Base-by-base conservation (phyloP, 2,797 vertebrate species). In the Gallinago nigripennis region DNA sequence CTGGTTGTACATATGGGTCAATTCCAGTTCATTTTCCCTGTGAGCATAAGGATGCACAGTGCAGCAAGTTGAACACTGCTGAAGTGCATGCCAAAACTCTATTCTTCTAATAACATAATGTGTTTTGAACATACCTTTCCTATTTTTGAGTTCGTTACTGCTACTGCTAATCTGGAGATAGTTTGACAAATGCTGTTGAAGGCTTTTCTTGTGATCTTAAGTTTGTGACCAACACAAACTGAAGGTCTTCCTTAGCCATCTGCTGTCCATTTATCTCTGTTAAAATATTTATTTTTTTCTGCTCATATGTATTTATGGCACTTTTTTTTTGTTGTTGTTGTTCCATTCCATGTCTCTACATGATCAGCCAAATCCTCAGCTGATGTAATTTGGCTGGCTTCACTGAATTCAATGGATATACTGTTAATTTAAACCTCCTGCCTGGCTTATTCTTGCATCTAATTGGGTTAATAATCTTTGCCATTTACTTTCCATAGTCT, bases 401-500 rank as follows among this genome's bases (percentile, higher is more conserved):
- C 61, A 50, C 78, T 86, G 75, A 91, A 23, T 94, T n/a, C 80
- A 65, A 6, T 85, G 65, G 76, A 81, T 81, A 83, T 80, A 53
- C 20, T 72, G 61, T 69, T 89, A 92, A 75, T 95, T 92, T 94
- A 86, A 90, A 81, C 31, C 50, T 94, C 84, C 71, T 82, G 43
- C 45, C 64, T 88, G n/a, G 27, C n/a, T 94, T 66, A 63, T 88
- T 93, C 63, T 95, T 84, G 43, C 53, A 76, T 88, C 77, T 95
- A 82, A 88, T 58, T 88, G 39, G n/a, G n/a, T 93, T 94, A 90
- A 93, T 86, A 92, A 82, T 94, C 66, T 88, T 88, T 86, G 86
- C 39, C 46, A 86, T 46, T 86, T 93, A 65, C 46, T 93, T 88
- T 65, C 37, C 64, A 45, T 64, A 66, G 21, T 77, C 82, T 13